Evolutionary conservation across 2,113 vertebrate species (phyloP).

Genomic region (Lucifuga dentata): DNA sequence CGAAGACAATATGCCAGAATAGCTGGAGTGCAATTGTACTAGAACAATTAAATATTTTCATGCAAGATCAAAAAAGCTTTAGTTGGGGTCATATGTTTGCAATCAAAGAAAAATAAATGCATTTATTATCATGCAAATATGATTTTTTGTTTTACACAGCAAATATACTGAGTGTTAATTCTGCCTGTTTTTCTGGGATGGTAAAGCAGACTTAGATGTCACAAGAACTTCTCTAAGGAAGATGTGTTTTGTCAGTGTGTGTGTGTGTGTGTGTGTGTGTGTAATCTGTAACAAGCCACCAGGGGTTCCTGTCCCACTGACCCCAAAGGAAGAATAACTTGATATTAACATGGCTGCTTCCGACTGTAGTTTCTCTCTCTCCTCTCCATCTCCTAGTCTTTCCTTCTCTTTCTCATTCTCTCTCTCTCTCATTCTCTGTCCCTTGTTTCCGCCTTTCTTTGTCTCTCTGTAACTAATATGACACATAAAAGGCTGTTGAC

Average conservation of each 20-base stretch:
- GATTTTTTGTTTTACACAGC: background rate
- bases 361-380: background rate
- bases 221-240: conserved; percentile 12
- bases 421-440: conserved; percentile 12
- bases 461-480: conserved; percentile 80
- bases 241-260: conserved; percentile 9
- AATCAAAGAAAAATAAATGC: background rate
- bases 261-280: background rate
- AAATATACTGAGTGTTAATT: background rate
- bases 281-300: conserved; percentile 5
- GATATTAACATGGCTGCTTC: conserved; percentile 66
- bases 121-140: background rate
- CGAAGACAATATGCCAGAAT: no score
- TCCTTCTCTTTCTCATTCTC: conserved; percentile 17
- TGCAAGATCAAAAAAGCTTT: no score
- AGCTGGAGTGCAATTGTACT: no score
- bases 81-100: no score
- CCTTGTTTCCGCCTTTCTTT: conserved; percentile 71
- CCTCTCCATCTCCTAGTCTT: conserved; percentile 14
- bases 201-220: background rate
- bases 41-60: no score
- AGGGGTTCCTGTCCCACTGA: conserved; percentile 72
- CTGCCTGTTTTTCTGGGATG: conserved; percentile 17
- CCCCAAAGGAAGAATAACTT: conserved; percentile 60
- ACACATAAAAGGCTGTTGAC: conserved; percentile 75